These are phyloP conservation scores for Cenopis cana DNA, from an alignment of 2,888 invertebrate genomes.

Conservation along the genomic window DNA sequence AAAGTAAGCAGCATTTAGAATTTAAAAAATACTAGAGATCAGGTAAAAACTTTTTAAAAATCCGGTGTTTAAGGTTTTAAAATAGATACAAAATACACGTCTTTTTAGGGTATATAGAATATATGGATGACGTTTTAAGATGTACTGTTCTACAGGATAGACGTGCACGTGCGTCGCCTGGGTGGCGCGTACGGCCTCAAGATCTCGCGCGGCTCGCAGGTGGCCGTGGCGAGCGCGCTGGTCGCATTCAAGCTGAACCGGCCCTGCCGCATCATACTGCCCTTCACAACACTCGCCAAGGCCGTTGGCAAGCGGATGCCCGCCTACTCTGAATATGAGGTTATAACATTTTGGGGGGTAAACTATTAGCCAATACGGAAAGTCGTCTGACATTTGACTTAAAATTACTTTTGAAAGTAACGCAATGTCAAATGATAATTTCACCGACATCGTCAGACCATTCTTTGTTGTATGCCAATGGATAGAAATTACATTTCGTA, in stretches of 20 bases:
- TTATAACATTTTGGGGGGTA: slow-evolving; percentile 44
- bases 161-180: slow-evolving; percentile 53
- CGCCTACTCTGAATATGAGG: slow-evolving; percentile 80
- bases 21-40: no score
- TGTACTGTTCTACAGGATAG: slow-evolving; percentile 9
- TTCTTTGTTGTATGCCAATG: not conserved
- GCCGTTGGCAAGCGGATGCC: slow-evolving; percentile 83
- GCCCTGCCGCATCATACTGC: slow-evolving; percentile 87
- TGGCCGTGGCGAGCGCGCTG: slow-evolving; percentile 87
- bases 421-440: not conserved
- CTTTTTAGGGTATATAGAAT: no score
- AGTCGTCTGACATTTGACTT: not conserved
- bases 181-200: slow-evolving; percentile 89
- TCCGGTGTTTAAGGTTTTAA: no score
- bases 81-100: no score
- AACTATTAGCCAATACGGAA: no score
- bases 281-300: slow-evolving; percentile 86
- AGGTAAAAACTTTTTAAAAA: no score
- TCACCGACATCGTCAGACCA: not conserved
- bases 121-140: slow-evolving; percentile 81
- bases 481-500: no score
- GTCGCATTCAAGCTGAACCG: slow-evolving; percentile 85
- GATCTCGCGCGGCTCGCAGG: slow-evolving; percentile 83
- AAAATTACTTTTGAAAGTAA: not conserved
- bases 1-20: no score